A percentile compares a stretch with the other conserved stretches of the same genome.
These are phyloP conservation scores for Pangasius krempfi DNA, from an alignment of 2,797 vertebrate genomes.

Conservation along the genomic window DNA sequence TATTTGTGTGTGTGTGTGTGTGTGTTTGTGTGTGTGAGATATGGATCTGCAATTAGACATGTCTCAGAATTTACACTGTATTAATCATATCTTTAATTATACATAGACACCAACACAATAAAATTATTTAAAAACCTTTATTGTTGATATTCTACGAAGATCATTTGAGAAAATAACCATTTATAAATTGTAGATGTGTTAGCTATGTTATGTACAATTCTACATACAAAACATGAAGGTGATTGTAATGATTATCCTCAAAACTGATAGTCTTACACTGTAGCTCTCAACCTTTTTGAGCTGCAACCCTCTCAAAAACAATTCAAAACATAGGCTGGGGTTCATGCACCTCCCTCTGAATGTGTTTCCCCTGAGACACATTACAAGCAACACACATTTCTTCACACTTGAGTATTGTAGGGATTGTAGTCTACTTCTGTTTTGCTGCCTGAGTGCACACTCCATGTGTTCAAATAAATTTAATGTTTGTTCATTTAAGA, in stretches of 20 bases:
- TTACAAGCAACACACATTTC: not conserved
- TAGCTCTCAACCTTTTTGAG: not conserved
- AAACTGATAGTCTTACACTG: constrained; percentile 46
- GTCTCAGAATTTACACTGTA: not conserved
- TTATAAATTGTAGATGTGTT: constrained; percentile 56
- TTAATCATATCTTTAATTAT: not conserved
- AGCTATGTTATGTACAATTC: constrained; percentile 52
- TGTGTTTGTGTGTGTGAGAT: not conserved
- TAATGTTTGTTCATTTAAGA: not conserved
- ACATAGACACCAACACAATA: not conserved
- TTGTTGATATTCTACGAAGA: constrained; percentile 60
- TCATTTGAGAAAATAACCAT: constrained; percentile 64
- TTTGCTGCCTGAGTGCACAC: not conserved
- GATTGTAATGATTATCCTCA: constrained; percentile 42
- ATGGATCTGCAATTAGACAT: not conserved
- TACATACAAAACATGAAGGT: constrained; percentile 61
- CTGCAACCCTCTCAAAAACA: not conserved
- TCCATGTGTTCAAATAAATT: not conserved
- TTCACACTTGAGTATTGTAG: not conserved
- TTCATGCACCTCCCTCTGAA: not conserved
- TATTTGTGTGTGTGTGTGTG: not conserved
- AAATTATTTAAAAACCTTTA: constrained; percentile 37
- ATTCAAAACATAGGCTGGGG: not conserved
- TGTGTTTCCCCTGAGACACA: not conserved
- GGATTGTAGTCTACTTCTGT: not conserved